Percentiles rank a stretch among this genome's conserved stretches.
These are phyloP conservation scores for Lochmaea crataegi DNA, from an alignment of 2,888 invertebrate species.

Conservation along the genomic window DNA sequence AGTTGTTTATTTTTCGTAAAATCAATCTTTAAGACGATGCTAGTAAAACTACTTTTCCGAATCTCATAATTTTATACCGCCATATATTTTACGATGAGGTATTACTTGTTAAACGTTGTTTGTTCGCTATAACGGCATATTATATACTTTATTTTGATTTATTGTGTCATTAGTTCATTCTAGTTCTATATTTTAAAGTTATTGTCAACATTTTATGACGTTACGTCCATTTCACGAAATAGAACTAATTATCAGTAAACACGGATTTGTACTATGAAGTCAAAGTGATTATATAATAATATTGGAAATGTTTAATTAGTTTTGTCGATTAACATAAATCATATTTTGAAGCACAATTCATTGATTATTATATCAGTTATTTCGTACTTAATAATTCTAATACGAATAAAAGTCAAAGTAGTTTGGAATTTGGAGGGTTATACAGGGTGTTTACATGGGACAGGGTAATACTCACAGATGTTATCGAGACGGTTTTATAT, in stretches of 20 bases:
- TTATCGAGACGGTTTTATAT: too few species aligned
- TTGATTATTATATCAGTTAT: background rate
- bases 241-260: background rate
- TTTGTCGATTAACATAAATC: background rate
- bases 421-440: too few species aligned
- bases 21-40: too few species aligned
- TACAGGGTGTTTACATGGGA: too few species aligned
- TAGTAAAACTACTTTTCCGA: too few species aligned
- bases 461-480: too few species aligned
- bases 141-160: background rate
- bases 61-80: too few species aligned
- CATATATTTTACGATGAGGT: too few species aligned
- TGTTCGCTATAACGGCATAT: too few species aligned
- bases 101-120: too few species aligned
- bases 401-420: too few species aligned
- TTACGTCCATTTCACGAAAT: background rate
- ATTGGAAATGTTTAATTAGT: background rate
- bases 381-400: background rate
- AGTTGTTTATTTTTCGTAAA: too few species aligned
- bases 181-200: background rate
- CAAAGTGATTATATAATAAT: background rate
- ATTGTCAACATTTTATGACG: background rate
- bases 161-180: background rate
- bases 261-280: background rate
- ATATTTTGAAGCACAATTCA: background rate